A percentile compares a stretch with the other conserved stretches of the same genome.
Conservation (phyloP, 2,113 vertebrate species). For the Dryoscopus gambensis region DNA sequence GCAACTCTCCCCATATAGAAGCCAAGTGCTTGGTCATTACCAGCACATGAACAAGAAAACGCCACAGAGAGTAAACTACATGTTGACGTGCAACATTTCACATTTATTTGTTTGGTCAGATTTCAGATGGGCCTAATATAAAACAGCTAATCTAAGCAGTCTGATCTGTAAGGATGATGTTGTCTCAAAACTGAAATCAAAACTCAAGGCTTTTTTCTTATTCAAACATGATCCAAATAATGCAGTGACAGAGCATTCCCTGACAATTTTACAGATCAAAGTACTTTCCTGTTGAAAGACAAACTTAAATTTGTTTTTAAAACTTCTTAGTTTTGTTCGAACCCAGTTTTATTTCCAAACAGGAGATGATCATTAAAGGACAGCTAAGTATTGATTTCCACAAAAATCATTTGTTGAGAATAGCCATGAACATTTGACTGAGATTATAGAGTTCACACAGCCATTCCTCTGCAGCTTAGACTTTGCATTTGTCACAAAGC, state of each 20-base stretch:
- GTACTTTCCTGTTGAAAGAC: not conserved
- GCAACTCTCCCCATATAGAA: not conserved
- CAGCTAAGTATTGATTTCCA: not conserved
- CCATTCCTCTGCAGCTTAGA: not conserved
- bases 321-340: not conserved
- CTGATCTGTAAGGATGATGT: not conserved
- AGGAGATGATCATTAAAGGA: not conserved
- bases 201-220: not conserved
- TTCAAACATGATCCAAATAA: not conserved
- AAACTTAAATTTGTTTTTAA: not conserved
- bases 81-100: not conserved
- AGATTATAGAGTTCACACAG: not conserved
- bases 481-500: not conserved
- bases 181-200: not conserved
- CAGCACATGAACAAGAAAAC: not conserved
- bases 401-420: not conserved
- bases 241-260: not conserved
- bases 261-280: not conserved
- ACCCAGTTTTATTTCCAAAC: not conserved
- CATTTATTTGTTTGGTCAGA: not conserved
- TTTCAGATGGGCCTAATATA: not conserved
- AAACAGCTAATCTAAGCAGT: not conserved
- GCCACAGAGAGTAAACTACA: not conserved
- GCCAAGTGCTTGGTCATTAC: not conserved
- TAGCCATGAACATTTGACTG: not conserved